Evolutionary conservation across 2,113 vertebrate genomes (phyloP).

Genomic region (Thamnaconus septentrionalis): DNA sequence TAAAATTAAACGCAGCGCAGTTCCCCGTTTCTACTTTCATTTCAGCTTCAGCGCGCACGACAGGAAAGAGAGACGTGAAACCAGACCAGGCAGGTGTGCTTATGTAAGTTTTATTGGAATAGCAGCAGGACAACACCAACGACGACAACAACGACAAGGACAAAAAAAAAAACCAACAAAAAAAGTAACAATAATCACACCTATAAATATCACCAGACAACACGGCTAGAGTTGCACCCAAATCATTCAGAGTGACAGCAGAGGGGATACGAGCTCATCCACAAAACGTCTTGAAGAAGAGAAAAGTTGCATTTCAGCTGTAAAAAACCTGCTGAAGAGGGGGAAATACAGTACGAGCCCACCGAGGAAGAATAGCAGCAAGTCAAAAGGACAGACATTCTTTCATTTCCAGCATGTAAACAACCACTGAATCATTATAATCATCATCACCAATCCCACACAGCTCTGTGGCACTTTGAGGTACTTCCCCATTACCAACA

Average conservation of each 20-base stretch:
- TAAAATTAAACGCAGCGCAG: constrained; percentile 6
- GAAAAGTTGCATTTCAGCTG: constrained; percentile 24
- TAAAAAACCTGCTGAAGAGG: constrained; percentile 14
- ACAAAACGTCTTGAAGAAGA: not conserved
- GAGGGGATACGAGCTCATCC: constrained; percentile 1
- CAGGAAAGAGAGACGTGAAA: not conserved
- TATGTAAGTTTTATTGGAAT: constrained; percentile 54
- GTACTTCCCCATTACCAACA: constrained; percentile 32
- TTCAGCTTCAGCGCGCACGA: constrained; percentile 40
- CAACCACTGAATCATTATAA: constrained; percentile 28
- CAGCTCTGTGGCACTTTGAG: constrained; percentile 40
- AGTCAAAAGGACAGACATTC: constrained; percentile 36
- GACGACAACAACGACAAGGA: constrained; percentile 21
- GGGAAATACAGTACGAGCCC: constrained; percentile 25
- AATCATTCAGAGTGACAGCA: constrained; percentile 14
- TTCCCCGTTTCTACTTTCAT: constrained; percentile 71
- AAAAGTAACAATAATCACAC: not conserved
- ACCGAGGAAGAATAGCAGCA: constrained; percentile 56
- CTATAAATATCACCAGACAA: constrained; percentile 43
- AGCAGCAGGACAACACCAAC: constrained; percentile 31
- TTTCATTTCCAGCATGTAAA: constrained; percentile 52
- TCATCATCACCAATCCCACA: constrained; percentile 13
- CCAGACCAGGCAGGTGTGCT: not conserved
- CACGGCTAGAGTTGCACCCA: constrained; percentile 14
- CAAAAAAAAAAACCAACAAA: constrained; percentile 34